phyloP scores from a whole-genome alignment of 2,797 vertebrate species.

The Falco peregrinus region DNA sequence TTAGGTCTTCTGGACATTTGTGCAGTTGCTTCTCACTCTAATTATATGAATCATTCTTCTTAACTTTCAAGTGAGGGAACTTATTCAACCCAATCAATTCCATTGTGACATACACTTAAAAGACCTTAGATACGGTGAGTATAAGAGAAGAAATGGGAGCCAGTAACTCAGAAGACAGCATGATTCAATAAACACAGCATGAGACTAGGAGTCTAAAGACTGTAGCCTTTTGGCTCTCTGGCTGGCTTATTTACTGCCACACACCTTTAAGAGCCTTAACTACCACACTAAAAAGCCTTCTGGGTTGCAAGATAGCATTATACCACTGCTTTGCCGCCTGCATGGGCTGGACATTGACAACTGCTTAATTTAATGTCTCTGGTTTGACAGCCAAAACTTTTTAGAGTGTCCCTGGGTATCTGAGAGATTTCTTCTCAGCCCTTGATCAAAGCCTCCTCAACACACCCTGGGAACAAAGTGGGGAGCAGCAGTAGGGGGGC shows the following conservation, averaged over 20 bases:
- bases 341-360: background rate
- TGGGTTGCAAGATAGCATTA: background rate
- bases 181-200: constrained; percentile 23
- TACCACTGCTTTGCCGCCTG: background rate
- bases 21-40: background rate
- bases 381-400: constrained; percentile 29
- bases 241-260: constrained; percentile 7
- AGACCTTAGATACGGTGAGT: background rate
- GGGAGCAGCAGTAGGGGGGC: background rate
- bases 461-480: background rate
- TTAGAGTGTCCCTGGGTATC: constrained; percentile 6
- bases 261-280: constrained; percentile 26
- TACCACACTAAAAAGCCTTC: constrained; percentile 16
- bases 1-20: background rate
- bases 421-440: constrained; percentile 14
- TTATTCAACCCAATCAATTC: background rate
- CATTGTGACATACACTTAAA: background rate
- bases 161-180: constrained; percentile 20
- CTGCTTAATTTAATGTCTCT: constrained; percentile 39
- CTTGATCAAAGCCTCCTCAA: constrained; percentile 37
- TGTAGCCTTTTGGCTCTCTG: background rate
- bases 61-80: constrained; percentile 25
- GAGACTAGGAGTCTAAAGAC: background rate
- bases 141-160: constrained; percentile 17
- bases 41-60: background rate